phyloP scores from a whole-genome alignment of 2,113 vertebrate genomes.

The Perccottus glenii region DNA sequence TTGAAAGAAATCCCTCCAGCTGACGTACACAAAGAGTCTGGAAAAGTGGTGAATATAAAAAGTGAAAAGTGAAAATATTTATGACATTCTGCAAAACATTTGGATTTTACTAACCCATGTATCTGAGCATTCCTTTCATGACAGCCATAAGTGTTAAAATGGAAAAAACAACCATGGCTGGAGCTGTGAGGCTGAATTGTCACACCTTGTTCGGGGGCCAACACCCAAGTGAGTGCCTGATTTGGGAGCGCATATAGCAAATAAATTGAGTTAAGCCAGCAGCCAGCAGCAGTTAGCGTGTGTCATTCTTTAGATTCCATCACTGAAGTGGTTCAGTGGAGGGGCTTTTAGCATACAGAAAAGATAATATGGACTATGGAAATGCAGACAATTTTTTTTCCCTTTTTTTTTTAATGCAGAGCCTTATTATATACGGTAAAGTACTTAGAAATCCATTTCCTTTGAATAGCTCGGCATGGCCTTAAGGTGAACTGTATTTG shows the following conservation, averaged over 20 bases:
- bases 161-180: slow-evolving; percentile 30
- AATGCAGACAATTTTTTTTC: background rate
- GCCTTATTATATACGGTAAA: slow-evolving; percentile 61
- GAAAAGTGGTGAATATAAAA: no score
- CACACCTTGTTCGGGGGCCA: slow-evolving; percentile 39
- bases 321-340: slow-evolving; percentile 27
- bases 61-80: no score
- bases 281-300: slow-evolving; percentile 33
- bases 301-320: slow-evolving; percentile 43
- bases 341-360: slow-evolving; percentile 36
- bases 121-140: slow-evolving; percentile 6
- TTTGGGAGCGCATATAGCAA: slow-evolving; percentile 40
- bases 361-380: slow-evolving; percentile 37
- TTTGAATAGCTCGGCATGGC: slow-evolving; percentile 66
- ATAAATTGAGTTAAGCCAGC: slow-evolving; percentile 51
- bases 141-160: slow-evolving; percentile 35
- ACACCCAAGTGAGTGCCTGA: slow-evolving; percentile 40
- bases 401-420: slow-evolving; percentile 39
- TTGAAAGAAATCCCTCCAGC: no score
- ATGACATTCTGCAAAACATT: no score
- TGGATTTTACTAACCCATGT: no score
- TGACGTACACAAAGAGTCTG: no score
- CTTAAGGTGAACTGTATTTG: slow-evolving; percentile 53
- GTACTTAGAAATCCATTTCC: slow-evolving; percentile 55
- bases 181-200: slow-evolving; percentile 51